Conservation (phyloP, 2,888 invertebrate species). For the Margaritifera margaritifera region DNA sequence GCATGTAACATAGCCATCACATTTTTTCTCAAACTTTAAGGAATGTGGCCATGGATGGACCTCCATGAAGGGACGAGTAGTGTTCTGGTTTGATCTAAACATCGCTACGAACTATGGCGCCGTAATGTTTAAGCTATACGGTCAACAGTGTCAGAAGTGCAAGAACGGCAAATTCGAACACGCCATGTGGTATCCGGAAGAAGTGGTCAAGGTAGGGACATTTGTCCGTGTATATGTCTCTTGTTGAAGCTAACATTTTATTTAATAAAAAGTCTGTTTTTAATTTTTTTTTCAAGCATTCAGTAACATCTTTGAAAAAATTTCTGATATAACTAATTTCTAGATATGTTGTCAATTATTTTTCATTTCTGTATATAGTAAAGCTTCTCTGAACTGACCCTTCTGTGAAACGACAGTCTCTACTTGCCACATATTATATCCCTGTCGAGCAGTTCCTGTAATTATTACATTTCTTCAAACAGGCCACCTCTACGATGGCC, state of each 20-base stretch:
- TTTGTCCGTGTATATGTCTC: too few species aligned
- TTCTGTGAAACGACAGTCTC: too few species aligned
- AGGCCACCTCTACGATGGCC: too few species aligned
- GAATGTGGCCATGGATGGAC: slow-evolving; percentile 75
- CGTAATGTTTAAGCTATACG: slow-evolving; percentile 73
- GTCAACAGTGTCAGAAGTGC: slow-evolving; percentile 74
- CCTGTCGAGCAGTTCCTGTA: too few species aligned
- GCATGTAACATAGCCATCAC: background rate
- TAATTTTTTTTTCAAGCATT: background rate
- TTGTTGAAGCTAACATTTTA: too few species aligned
- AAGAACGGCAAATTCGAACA: slow-evolving; percentile 72
- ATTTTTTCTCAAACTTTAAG: slow-evolving; percentile 43
- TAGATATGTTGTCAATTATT: too few species aligned
- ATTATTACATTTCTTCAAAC: too few species aligned
- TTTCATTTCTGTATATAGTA: too few species aligned
- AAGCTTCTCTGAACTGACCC: too few species aligned
- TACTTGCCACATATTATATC: too few species aligned
- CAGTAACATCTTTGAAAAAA: too few species aligned
- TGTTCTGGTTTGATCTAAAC: slow-evolving; percentile 73
- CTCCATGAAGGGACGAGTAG: slow-evolving; percentile 75
- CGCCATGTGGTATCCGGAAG: slow-evolving; percentile 76
- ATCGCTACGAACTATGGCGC: slow-evolving; percentile 63
- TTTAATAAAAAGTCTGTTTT: background rate
- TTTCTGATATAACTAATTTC: too few species aligned
- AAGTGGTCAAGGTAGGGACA: slow-evolving; percentile 73